phyloP scores from a whole-genome alignment of 2,113 vertebrate genomes.

The Brachionichthys hirsutus region DNA sequence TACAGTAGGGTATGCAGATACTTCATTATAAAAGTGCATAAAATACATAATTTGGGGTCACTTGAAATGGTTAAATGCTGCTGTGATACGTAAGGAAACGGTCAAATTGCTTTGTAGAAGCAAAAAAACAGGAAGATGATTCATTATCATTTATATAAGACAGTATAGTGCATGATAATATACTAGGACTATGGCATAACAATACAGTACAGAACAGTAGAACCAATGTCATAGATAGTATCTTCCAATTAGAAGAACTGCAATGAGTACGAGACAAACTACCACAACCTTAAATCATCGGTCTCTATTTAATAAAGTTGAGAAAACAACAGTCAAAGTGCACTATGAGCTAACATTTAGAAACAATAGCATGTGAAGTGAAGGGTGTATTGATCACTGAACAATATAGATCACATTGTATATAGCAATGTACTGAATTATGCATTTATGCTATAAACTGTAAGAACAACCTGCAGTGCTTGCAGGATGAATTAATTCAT shows the following conservation, averaged over 20 bases:
- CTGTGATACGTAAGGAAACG: no score
- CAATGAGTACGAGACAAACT: no score
- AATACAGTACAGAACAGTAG: no score
- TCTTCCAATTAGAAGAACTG: conserved; percentile 13
- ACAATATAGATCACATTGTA: conserved; percentile 17
- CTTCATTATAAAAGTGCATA: no score
- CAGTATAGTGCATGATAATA: no score
- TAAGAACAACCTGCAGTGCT: conserved; percentile 29
- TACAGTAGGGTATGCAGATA: no score
- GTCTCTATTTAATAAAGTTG: neutral
- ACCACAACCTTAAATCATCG: no score
- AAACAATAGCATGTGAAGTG: conserved; percentile 31
- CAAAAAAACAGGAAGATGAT: no score
- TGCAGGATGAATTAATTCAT: conserved; percentile 45
- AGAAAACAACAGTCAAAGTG: neutral
- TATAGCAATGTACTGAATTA: conserved; percentile 38
- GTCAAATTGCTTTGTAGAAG: no score
- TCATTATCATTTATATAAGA: no score
- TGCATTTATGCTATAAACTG: conserved; percentile 27
- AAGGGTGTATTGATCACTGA: conserved; percentile 16
- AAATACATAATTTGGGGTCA: no score
- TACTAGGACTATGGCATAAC: neutral
- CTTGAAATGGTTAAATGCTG: no score
- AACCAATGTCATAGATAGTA: conserved; percentile 1
- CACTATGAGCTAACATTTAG: conserved; percentile 1